A percentile compares a stretch with the other conserved stretches of the same genome.
Conservation (phyloP, 1,140 invertebrate species). For the Musca domestica region DNA sequence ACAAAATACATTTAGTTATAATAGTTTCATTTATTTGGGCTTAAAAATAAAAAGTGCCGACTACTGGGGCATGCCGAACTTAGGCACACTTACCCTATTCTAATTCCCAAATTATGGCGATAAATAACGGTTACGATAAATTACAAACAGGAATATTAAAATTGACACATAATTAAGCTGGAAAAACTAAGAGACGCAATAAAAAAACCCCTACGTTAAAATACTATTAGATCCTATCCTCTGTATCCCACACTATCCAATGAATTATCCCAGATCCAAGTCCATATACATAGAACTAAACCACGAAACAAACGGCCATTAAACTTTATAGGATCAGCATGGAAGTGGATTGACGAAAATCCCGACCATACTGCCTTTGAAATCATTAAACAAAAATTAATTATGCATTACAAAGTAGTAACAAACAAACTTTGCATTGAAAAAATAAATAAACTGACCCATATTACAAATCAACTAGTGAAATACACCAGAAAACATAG, state of each 20-base stretch:
- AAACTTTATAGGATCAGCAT: neutral
- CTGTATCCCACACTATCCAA: neutral
- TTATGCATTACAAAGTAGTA: neutral
- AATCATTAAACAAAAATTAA: conserved; percentile 4
- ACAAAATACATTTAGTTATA: too few relatives aligned
- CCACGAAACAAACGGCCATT: neutral
- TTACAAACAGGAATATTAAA: neutral
- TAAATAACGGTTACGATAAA: neutral
- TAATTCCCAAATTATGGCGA: neutral
- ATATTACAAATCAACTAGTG: neutral
- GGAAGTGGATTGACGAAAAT: neutral
- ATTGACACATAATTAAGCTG: neutral
- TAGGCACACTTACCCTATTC: too few relatives aligned
- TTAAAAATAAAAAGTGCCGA: too few relatives aligned
- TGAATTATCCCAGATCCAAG: neutral
- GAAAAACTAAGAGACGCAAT: neutral
- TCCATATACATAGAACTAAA: neutral
- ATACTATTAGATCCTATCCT: neutral
- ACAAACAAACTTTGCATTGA: neutral
- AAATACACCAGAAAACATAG: neutral
- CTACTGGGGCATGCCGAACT: too few relatives aligned
- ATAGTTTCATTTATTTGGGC: too few relatives aligned
- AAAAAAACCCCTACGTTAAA: neutral
- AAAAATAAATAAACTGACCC: neutral
- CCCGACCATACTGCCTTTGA: neutral